Evolutionary conservation across 2,113 vertebrate species (phyloP).

Genomic region (Gymnarchus niloticus): DNA sequence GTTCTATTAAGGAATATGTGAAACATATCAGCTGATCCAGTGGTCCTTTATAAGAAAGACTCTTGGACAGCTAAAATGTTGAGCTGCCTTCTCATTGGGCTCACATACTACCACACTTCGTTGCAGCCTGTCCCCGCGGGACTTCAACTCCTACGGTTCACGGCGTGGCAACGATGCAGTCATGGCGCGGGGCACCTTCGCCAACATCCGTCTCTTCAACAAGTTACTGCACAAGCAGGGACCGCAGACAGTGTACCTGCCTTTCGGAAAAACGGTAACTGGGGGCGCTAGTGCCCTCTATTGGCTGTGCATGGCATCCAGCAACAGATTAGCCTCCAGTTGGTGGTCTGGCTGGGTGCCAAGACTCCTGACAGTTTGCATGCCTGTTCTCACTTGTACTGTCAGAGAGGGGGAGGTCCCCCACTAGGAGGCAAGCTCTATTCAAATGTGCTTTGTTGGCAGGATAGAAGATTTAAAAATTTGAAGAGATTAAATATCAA

Average conservation of each 20-base stretch:
- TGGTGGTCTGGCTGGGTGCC: not conserved
- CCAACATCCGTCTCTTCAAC: slow-evolving; percentile 93
- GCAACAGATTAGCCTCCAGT: not conserved
- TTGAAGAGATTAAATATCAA: not conserved
- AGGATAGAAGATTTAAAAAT: not conserved
- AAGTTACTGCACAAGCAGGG: slow-evolving; percentile 91
- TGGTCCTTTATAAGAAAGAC: not conserved
- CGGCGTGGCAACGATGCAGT: slow-evolving; percentile 91
- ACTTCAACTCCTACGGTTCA: slow-evolving; percentile 95
- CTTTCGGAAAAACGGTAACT: slow-evolving; percentile 75
- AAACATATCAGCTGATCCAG: not conserved
- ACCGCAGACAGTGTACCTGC: slow-evolving; percentile 81
- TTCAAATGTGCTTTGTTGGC: not conserved
- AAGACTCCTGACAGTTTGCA: not conserved
- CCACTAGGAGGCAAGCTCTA: not conserved
- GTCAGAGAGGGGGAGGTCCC: not conserved
- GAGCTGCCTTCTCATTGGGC: not conserved
- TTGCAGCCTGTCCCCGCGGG: slow-evolving; percentile 75
- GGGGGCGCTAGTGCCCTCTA: not conserved
- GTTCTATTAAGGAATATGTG: not conserved
- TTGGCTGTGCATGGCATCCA: not conserved
- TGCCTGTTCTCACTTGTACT: too few relatives aligned
- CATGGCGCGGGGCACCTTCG: slow-evolving; percentile 93
- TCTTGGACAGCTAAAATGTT: not conserved
- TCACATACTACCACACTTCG: not conserved